phyloP scores from a whole-genome alignment of 2,888 invertebrate species.

The Eulithis prunata region DNA sequence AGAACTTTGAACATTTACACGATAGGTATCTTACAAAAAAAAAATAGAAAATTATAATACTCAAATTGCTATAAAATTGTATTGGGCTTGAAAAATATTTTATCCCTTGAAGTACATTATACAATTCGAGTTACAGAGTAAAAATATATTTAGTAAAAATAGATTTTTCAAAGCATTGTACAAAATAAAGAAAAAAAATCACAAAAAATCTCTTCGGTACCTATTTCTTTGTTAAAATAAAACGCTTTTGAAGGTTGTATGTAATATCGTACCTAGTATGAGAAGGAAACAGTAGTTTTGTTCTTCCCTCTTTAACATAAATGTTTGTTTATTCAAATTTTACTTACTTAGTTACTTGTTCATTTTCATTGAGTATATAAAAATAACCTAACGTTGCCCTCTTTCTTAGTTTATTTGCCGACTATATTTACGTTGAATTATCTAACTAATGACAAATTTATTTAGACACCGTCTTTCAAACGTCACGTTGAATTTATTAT shows the following conservation, averaged over 20 bases:
- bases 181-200: constrained; percentile 34
- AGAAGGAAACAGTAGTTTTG: constrained; percentile 51
- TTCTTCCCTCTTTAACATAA: constrained; percentile 46
- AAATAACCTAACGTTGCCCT: constrained; percentile 80
- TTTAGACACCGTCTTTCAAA: constrained; percentile 76
- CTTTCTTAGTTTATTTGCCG: constrained; percentile 82
- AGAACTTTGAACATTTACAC: constrained; percentile 63
- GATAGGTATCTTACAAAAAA: constrained; percentile 59
- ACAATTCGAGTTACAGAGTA: constrained; percentile 53
- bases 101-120: constrained; percentile 48
- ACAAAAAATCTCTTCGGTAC: constrained; percentile 35
- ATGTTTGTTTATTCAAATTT: constrained; percentile 79
- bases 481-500: constrained; percentile 77
- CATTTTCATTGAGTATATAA: constrained; percentile 64
- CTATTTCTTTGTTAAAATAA: constrained; percentile 26
- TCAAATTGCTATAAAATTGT: constrained; percentile 62
- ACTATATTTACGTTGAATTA: constrained; percentile 78
- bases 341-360: constrained; percentile 78
- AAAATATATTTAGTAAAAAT: constrained; percentile 43
- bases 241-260: constrained; percentile 69
- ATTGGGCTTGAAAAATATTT: constrained; percentile 55
- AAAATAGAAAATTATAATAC: constrained; percentile 75
- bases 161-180: constrained; percentile 43
- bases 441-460: constrained; percentile 79
- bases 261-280: constrained; percentile 45